A percentile compares a stretch with the other conserved stretches of the same genome.
These are phyloP conservation scores for Azorinus chamasolen DNA, from an alignment of 2,888 invertebrate genomes.

Conservation along the genomic window DNA sequence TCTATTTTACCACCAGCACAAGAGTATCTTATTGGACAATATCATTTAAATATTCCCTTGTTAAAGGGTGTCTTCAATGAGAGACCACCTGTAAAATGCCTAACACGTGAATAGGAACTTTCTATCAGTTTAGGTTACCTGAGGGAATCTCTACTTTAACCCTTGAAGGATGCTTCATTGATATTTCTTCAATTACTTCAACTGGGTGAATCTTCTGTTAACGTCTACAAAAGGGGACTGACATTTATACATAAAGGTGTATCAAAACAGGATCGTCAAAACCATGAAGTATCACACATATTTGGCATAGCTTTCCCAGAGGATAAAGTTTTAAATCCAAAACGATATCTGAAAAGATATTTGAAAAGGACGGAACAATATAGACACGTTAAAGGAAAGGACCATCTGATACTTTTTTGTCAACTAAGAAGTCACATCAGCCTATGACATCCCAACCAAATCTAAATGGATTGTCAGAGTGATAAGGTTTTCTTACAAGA, in stretches of 20 bases:
- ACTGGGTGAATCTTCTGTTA: constrained; percentile 7
- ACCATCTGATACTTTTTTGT: constrained; percentile 19
- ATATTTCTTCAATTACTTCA: constrained; percentile 20
- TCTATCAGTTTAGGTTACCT: not conserved
- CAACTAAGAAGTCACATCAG: no score
- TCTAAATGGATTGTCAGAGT: constrained; percentile 27
- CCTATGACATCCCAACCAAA: no score
- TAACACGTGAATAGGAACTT: constrained; percentile 37
- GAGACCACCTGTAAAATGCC: constrained; percentile 14
- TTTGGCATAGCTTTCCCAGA: constrained; percentile 15
- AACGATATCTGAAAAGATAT: constrained; percentile 20
- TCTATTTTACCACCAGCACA: no score
- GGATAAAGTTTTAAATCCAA: constrained; percentile 23
- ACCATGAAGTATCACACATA: constrained; percentile 6
- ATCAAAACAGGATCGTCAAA: constrained; percentile 24
- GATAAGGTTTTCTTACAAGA: constrained; percentile 24
- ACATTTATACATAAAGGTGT: constrained; percentile 11
- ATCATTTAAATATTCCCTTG: no score
- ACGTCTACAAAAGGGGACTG: constrained; percentile 9
- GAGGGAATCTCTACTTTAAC: constrained; percentile 17
- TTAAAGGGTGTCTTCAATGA: no score
- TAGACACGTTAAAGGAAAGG: constrained; percentile 6
- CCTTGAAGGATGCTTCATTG: constrained; percentile 18
- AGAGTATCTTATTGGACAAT: constrained; percentile 11
- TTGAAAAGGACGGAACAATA: constrained; percentile 22